Evolutionary conservation across 2,888 invertebrate species (phyloP).

Genomic region (Brachylomia viminalis): DNA sequence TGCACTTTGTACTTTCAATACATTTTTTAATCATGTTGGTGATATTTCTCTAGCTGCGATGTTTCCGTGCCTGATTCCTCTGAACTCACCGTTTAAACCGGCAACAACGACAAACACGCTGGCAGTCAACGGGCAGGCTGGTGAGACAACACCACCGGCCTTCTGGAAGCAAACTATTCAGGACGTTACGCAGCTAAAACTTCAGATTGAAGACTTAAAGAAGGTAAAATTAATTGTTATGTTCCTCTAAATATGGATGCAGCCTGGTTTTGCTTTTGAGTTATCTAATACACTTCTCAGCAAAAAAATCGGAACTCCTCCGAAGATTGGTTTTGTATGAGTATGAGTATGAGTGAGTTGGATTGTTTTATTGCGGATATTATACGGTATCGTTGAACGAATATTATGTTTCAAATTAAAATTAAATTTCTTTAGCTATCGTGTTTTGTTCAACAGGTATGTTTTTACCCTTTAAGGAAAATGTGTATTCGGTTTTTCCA

Average conservation of each 20-base stretch:
- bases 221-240: slow-evolving; percentile 72
- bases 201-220: slow-evolving; percentile 79
- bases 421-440: no score
- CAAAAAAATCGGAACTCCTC: no score
- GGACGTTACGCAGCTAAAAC: slow-evolving; percentile 77
- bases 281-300: no score
- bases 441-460: no score
- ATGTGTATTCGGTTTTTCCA: no score
- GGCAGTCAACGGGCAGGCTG: slow-evolving; percentile 2
- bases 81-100: slow-evolving; percentile 15
- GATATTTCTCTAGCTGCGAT: slow-evolving; percentile 62
- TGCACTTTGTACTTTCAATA: not conserved
- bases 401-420: no score
- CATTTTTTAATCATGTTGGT: not conserved
- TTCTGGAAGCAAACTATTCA: slow-evolving; percentile 75
- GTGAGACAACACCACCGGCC: slow-evolving; percentile 39
- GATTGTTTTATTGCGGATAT: no score
- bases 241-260: not conserved
- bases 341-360: no score
- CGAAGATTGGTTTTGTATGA: no score
- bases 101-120: not conserved
- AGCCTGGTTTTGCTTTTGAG: not conserved
- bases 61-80: slow-evolving; percentile 72
- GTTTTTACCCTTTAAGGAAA: no score
- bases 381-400: no score